A percentile compares a stretch with the other conserved stretches of the same genome.
phyloP scores from a whole-genome alignment of 2,113 vertebrate genomes.

The Micromys minutus region DNA sequence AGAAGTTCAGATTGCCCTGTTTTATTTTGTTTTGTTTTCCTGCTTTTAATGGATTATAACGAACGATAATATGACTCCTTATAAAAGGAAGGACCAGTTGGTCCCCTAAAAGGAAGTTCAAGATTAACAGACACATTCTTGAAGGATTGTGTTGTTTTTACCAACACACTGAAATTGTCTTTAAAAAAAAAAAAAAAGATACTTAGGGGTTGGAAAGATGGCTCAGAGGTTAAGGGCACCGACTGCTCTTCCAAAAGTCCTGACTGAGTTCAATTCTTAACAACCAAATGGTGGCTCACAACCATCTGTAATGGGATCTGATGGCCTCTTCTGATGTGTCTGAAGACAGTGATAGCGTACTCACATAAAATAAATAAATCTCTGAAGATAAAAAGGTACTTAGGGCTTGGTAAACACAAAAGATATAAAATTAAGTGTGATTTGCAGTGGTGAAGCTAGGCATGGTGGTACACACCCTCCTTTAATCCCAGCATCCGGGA shows the following conservation, averaged over 20 bases:
- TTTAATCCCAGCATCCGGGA: neutral
- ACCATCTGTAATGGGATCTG: too few relatives aligned
- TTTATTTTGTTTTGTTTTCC: conserved; percentile 1
- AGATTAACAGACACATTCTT: neutral
- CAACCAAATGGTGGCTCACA: too few relatives aligned
- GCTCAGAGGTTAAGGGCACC: too few relatives aligned
- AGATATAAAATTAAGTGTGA: conserved; percentile 31
- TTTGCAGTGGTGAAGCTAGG: neutral
- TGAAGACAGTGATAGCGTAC: too few relatives aligned
- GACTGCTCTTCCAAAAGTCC: too few relatives aligned
- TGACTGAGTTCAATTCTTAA: too few relatives aligned
- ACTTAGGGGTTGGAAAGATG: too few relatives aligned
- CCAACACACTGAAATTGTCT: conserved; percentile 18
- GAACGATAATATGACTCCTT: conserved; percentile 17
- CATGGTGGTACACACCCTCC: neutral
- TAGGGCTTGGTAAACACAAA: conserved; percentile 21
- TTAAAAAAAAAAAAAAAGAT: too few relatives aligned
- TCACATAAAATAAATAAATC: too few relatives aligned
- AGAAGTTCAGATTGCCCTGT: conserved; percentile 32
- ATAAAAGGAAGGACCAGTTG: conserved; percentile 24
- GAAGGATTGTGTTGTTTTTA: conserved; percentile 28
- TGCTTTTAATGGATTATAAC: neutral
- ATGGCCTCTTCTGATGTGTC: too few relatives aligned
- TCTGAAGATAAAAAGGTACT: neutral
- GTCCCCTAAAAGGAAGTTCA: neutral